These are phyloP conservation scores for Botrylloides violaceus DNA, from an alignment of 23 tunicate species.

Conservation along the genomic window DNA sequence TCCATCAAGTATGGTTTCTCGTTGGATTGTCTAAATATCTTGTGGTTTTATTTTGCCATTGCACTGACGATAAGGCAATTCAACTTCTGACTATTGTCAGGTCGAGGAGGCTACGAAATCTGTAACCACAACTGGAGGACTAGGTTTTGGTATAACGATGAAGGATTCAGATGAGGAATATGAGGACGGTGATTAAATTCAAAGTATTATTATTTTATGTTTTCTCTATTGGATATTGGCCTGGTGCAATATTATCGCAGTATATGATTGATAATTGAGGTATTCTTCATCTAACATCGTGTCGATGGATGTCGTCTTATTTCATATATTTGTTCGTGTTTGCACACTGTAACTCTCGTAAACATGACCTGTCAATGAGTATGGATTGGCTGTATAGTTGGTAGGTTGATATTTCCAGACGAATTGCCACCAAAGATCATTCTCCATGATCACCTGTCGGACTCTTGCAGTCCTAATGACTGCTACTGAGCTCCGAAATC, in stretches of 20 bases:
- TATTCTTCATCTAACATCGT: background rate
- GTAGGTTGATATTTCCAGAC: no score
- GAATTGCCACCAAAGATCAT: no score
- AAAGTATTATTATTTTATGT: background rate
- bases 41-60: no score
- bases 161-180: constrained; percentile 68
- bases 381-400: no score
- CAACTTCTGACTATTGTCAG: no score
- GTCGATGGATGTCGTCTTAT: background rate
- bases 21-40: no score
- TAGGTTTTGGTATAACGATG: constrained; percentile 85
- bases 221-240: background rate
- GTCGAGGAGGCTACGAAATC: constrained; percentile 98
- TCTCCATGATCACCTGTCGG: no score
- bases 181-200: constrained; percentile 14
- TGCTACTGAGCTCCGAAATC: no score
- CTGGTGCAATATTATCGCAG: constrained; percentile 1
- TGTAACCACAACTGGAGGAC: constrained; percentile 78
- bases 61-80: no score
- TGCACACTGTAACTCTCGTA: background rate
- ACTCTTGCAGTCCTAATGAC: no score
- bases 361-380: background rate
- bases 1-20: no score
- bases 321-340: background rate
- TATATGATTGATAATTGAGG: background rate